Evolutionary conservation across 2,888 invertebrate species (phyloP).

Genomic region (Pasiphila rectangulata): DNA sequence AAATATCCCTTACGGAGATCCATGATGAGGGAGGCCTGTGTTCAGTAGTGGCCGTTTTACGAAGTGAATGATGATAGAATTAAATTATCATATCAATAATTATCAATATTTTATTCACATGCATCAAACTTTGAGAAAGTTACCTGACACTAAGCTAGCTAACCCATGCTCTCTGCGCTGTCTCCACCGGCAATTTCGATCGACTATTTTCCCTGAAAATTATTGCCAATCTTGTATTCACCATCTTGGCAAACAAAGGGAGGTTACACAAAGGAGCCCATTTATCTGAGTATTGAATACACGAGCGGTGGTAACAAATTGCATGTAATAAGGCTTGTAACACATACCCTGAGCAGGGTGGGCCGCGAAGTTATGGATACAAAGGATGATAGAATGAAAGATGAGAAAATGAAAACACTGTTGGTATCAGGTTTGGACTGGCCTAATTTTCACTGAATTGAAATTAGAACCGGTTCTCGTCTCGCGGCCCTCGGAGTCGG

Average conservation of each 20-base stretch:
- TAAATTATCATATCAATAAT: no score
- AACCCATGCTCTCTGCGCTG: neutral
- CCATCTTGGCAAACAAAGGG: conserved; percentile 31
- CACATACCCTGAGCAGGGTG: conserved; percentile 24
- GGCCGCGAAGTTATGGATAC: conserved; percentile 27
- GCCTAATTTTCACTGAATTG: no score
- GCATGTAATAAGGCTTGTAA: conserved; percentile 37
- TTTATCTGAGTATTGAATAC: conserved; percentile 34
- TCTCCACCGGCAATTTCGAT: conserved; percentile 12
- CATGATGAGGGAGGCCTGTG: no score
- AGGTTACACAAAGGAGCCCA: conserved; percentile 27
- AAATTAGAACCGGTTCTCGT: no score
- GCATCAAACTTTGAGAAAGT: no score
- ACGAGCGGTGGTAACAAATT: conserved; percentile 35
- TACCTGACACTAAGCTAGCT: no score
- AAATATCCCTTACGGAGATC: no score
- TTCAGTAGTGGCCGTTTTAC: no score
- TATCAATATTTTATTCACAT: no score
- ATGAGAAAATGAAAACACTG: neutral
- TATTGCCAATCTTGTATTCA: conserved; percentile 29
- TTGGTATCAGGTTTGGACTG: no score
- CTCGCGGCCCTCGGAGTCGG: no score
- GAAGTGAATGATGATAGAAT: no score
- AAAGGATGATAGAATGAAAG: neutral
- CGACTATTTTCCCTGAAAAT: conserved; percentile 18